Evolutionary conservation across 2,113 vertebrate species (phyloP), one percentile per base, ranked within the genome.

Genomic region (Lates calcarifer): DNA sequence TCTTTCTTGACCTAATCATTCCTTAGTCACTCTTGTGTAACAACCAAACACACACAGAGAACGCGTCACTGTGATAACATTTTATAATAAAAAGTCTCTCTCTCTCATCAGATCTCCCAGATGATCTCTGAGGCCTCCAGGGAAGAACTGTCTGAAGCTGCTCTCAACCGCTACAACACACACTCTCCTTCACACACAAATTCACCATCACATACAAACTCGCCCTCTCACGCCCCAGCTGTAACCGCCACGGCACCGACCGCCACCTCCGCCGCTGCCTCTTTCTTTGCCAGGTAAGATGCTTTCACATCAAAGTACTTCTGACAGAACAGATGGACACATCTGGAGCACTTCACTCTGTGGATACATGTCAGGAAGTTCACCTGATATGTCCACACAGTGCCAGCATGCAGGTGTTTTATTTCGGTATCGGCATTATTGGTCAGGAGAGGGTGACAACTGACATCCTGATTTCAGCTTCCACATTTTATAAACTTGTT

Each of bases 281-380:
- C 98, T 8, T 99, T 99, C 95, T 99, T 99, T 39, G 98, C 97
- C 93, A 97, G 98, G 98, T 99, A 95, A 95, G 91, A 76, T 35
- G 0, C 6, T 29, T 18, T 45, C 12, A 24, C 10, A 62, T 31
- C 22, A 22, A 29, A 45, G 13, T n/a, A 28, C 26, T 12, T 13
- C 43, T 6, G 49, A 49, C 35, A 28, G 49, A 4, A 22, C 8
- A 12, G 24, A 20, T 14, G 24, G 20, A 22, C 28, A 65, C 53
- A 47, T 73, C 53, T 73, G 20, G 20, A 28, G 3, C 35, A 31
- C 20, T 29, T 66, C 26, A 53, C 9, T 2, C 39, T 8, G 51
- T 65, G 39, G 31, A n/a, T 63, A 57, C 49, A 28, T 64, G 58
- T 15, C 39, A 62, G 26, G 39, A 24, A 58, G 12, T 74, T 67